Conservation (phyloP, 2,113 vertebrate species). For the Heterotilapia buettikoferi region DNA sequence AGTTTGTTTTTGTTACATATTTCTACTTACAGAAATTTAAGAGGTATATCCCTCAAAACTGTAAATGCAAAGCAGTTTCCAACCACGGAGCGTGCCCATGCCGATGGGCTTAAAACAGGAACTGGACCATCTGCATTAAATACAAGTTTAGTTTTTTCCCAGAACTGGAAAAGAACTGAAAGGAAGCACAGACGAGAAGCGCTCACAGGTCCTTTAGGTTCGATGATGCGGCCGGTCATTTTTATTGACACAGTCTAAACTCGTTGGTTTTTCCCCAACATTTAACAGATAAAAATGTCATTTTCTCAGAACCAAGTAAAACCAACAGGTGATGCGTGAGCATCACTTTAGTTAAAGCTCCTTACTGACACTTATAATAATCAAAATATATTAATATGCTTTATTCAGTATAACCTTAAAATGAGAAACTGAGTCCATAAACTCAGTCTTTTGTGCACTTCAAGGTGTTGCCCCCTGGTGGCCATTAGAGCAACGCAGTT, state of each 20-base stretch:
- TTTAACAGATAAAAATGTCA: accelerated
- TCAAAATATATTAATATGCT: not conserved
- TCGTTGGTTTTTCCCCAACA: accelerated
- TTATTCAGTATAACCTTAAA: not conserved
- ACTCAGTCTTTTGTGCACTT: accelerated
- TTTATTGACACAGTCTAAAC: not conserved
- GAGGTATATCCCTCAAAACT: not conserved
- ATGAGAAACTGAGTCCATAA: not conserved
- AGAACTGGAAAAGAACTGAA: not conserved
- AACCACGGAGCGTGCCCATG: accelerated
- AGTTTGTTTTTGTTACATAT: not conserved
- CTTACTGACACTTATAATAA: not conserved
- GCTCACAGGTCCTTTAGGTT: accelerated
- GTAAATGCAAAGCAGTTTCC: accelerated
- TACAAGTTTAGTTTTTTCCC: not conserved
- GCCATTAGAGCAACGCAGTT: accelerated
- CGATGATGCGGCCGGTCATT: accelerated
- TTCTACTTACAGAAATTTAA: not conserved
- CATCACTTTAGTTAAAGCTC: not conserved
- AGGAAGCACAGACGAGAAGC: not conserved
- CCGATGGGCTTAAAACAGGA: accelerated
- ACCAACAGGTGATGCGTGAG: accelerated
- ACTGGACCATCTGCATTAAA: not conserved
- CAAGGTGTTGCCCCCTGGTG: not conserved
- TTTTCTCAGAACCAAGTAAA: accelerated